Base-by-base conservation (phyloP, 2,113 vertebrate genomes). In the Dinomys branickii region DNA sequence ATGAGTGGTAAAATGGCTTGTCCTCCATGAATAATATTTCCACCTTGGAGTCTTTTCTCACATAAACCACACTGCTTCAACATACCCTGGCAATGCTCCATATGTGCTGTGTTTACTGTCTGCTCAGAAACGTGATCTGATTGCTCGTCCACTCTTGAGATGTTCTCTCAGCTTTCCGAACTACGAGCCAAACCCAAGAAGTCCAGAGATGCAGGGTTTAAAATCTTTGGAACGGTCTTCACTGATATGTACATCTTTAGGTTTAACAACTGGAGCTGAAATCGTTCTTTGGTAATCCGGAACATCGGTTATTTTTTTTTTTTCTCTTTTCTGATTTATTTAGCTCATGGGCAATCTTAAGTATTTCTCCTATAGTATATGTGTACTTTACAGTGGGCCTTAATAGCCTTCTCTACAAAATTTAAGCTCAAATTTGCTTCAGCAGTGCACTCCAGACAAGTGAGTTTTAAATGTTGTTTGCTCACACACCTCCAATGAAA, bases 1-100 rank as follows among this genome's bases (percentile, higher is more conserved):
- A 96, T 99, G 99, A 28, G 99, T 99, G 50, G 99, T 98, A 47
- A 99, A 98, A 97, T 99, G 99, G 92, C 99, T 99, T 0, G 99
- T 93, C 98, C 99, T 7, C 99, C 99, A 0, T 99, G 99, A 89
- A 99, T 99, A 44, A 99, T 99, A 63, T 99, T 99, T 52, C 99
- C 99, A 2, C 99, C 99, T 33, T 99, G 99, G 0, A 99, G 99
- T 47, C 99, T 99, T 75, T 99, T 99, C 85, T 99, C 99, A 96
- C 99, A 99, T 6, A 99, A 96, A 97, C 99, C 99, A 96, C 99
- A 99, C 0, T 99, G 99, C 94, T 98, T 99, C 97, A 99, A 85
- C 61, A 99, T 69, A 10, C 97, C 98, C 38, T 98, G 96, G 95
- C 98, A 98, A 97, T 98, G 47, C 92, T 99, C 97, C 98, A 98